phyloP scores from a whole-genome alignment of 2,113 vertebrate genomes.

The Odocoileus virginianus region DNA sequence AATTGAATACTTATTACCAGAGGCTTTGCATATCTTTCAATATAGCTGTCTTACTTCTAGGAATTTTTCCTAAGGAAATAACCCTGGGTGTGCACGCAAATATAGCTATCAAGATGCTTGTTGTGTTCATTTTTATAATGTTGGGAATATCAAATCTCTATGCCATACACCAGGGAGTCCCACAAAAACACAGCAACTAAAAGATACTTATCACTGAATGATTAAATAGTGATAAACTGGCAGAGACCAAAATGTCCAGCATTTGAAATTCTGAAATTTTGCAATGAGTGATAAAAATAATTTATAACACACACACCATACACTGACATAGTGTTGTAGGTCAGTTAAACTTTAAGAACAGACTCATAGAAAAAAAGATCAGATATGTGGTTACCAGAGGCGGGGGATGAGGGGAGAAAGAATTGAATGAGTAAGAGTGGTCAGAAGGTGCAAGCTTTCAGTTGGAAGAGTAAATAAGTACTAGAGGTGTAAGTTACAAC shows the following conservation, averaged over 20 bases:
- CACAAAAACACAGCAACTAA: not conserved
- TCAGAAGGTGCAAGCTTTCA: not conserved
- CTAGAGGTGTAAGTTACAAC: not conserved
- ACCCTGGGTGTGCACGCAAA: not conserved
- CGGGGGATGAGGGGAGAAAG: not conserved
- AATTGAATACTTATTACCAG: not conserved
- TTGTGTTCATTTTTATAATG: not conserved
- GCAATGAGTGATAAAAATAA: not conserved
- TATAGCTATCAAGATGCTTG: not conserved
- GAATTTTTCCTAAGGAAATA: constrained; percentile 9
- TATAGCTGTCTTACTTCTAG: not conserved
- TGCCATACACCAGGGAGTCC: not conserved
- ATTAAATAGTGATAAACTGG: not conserved
- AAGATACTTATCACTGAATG: not conserved
- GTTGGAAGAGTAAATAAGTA: not conserved
- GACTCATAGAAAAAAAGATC: not conserved
- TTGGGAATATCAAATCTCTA: not conserved
- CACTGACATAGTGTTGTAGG: not conserved
- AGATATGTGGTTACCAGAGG: not conserved
- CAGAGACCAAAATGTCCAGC: not conserved
- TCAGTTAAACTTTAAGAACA: not conserved
- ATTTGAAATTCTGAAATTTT: not conserved
- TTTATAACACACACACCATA: not conserved
- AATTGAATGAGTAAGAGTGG: not conserved
- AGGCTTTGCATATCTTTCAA: not conserved